These are phyloP conservation scores for Antennarius striatus DNA, from an alignment of 2,113 vertebrate genomes.

Conservation along the genomic window DNA sequence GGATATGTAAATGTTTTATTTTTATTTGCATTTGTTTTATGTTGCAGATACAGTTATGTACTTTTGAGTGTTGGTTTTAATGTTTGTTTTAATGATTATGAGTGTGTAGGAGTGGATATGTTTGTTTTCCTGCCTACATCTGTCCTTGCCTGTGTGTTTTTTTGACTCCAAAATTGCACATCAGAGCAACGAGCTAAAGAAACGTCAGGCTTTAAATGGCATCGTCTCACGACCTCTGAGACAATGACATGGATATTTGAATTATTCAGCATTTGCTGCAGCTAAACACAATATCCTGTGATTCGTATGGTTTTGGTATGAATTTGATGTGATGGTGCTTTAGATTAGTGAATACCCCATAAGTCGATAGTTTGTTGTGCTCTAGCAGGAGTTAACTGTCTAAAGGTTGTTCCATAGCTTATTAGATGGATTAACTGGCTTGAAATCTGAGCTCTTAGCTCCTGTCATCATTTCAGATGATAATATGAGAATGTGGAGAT, in stretches of 20 bases:
- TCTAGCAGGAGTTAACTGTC: neutral
- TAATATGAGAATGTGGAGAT: conserved; percentile 43
- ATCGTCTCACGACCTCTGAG: conserved; percentile 6
- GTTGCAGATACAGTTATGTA: neutral
- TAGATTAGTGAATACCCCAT: conserved; percentile 20
- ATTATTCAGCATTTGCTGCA: conserved; percentile 32
- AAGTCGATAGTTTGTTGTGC: neutral
- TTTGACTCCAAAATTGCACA: conserved; percentile 15
- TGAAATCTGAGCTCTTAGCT: conserved; percentile 42
- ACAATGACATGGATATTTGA: conserved; percentile 14
- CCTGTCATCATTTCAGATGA: conserved; percentile 45
- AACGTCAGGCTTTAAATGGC: conserved; percentile 6
- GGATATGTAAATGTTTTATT: conserved; percentile 11
- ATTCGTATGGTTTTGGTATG: conserved; percentile 35
- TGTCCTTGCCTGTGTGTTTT: neutral
- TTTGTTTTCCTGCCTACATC: neutral
- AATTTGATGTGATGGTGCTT: conserved; percentile 5
- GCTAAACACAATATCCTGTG: conserved; percentile 26
- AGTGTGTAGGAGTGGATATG: conserved; percentile 1
- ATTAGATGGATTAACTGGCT: conserved; percentile 32
- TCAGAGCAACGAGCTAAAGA: conserved; percentile 12
- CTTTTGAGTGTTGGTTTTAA: neutral
- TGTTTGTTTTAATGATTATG: neutral
- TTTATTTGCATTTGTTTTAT: conserved; percentile 23
- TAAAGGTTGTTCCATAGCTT: neutral